A percentile compares a stretch with the other conserved stretches of the same genome.
Conservation (phyloP, 2,888 invertebrate genomes). For the Maniola hyperantus region DNA sequence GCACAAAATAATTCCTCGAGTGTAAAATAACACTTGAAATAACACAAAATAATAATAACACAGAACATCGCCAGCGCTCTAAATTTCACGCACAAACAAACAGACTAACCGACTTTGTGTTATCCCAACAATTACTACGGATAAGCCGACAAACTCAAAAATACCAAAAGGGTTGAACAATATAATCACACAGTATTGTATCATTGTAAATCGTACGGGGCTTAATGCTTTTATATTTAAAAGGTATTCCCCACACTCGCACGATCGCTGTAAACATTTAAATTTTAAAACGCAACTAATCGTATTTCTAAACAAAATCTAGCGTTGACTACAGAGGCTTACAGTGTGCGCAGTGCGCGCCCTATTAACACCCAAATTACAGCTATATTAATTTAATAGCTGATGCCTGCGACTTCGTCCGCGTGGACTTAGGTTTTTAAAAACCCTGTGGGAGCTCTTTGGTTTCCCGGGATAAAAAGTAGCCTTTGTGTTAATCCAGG, state of each 20-base stretch:
- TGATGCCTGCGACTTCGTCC: no score
- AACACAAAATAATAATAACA: conserved; percentile 12
- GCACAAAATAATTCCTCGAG: background rate
- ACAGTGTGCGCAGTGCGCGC: no score
- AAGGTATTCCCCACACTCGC: conserved; percentile 18
- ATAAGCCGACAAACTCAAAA: conserved; percentile 43
- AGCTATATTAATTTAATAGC: no score
- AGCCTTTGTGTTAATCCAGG: no score
- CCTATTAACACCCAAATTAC: no score
- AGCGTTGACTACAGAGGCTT: no score
- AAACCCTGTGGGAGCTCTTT: no score
- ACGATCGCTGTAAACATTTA: background rate
- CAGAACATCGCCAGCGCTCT: conserved; percentile 22
- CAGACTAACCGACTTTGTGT: conserved; percentile 42
- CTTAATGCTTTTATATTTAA: conserved; percentile 33
- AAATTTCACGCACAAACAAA: conserved; percentile 37
- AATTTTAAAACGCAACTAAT: background rate
- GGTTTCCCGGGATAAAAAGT: no score
- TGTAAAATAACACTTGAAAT: background rate
- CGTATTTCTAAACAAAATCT: no score
- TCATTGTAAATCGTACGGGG: conserved; percentile 32
- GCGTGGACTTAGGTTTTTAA: no score
- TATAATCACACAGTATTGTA: conserved; percentile 39
- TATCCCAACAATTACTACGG: conserved; percentile 50
- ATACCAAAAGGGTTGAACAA: conserved; percentile 46